Conservation (phyloP, 2,113 vertebrate genomes). For the Stegastes partitus region DNA sequence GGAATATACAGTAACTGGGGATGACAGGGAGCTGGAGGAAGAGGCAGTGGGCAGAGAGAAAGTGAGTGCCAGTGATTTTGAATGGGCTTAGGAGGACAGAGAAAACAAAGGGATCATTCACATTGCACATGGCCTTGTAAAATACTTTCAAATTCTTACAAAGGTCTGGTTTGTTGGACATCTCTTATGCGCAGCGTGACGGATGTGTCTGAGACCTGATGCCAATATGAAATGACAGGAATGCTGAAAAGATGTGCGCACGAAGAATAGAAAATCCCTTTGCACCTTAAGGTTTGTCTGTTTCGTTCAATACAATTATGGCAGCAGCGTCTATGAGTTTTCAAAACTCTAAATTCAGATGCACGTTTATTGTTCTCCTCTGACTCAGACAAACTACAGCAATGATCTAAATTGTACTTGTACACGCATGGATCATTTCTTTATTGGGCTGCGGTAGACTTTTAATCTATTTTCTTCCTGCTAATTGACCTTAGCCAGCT, state of each 20-base stretch:
- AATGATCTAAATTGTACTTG: too few relatives aligned
- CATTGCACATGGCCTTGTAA: neutral
- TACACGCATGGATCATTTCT: too few relatives aligned
- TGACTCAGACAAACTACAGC: too few relatives aligned
- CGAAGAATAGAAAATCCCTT: neutral
- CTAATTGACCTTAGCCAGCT: neutral
- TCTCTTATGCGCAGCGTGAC: neutral
- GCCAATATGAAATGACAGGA: neutral
- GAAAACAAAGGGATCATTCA: slow-evolving; percentile 61
- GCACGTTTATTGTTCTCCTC: neutral
- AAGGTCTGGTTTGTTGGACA: slow-evolving; percentile 5
- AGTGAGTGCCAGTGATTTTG: slow-evolving; percentile 29
- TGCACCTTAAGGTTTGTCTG: neutral
- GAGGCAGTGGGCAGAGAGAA: slow-evolving; percentile 40
- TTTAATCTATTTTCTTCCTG: neutral
- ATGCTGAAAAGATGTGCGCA: slow-evolving; percentile 21
- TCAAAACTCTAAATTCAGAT: neutral
- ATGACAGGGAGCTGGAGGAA: slow-evolving; percentile 48
- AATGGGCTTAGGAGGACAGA: slow-evolving; percentile 16
- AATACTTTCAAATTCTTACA: slow-evolving; percentile 27
- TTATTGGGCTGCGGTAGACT: neutral
- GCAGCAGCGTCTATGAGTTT: neutral
- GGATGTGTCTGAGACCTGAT: slow-evolving; percentile 3
- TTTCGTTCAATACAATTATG: neutral
- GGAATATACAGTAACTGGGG: slow-evolving; percentile 41